phyloP scores from a whole-genome alignment of 1,140 invertebrate species.

The Apis dorsata region DNA sequence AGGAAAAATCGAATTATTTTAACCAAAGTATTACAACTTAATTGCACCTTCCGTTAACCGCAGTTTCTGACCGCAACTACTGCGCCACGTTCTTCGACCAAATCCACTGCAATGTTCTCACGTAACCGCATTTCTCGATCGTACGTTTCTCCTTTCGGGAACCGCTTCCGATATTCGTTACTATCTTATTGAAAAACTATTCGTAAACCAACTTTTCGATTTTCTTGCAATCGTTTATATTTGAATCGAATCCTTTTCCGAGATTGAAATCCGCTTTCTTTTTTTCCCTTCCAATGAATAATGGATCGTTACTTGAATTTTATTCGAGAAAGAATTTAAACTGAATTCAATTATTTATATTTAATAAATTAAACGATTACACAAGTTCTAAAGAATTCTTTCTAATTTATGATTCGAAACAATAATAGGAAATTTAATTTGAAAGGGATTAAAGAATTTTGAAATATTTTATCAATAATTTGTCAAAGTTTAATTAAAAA shows the following conservation, averaged over 20 bases:
- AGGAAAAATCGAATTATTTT: constrained; percentile 3
- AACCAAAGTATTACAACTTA: neutral
- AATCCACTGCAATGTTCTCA: constrained; percentile 21
- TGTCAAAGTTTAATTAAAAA: too few species aligned
- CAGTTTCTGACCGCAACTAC: constrained; percentile 21
- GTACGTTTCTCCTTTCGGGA: neutral
- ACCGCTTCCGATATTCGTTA: neutral
- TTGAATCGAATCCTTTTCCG: neutral
- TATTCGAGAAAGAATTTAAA: neutral
- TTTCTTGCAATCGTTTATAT: neutral
- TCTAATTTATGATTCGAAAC: too few species aligned
- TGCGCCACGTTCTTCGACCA: constrained; percentile 2
- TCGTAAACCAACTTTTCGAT: neutral
- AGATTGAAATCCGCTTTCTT: neutral
- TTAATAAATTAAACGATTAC: too few species aligned
- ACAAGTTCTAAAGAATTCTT: too few species aligned
- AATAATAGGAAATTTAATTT: too few species aligned
- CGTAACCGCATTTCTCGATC: constrained; percentile 3
- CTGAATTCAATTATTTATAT: too few species aligned
- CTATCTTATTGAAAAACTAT: neutral
- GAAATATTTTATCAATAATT: too few species aligned
- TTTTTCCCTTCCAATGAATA: neutral
- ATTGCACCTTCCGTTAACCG: neutral
- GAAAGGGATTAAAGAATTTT: too few species aligned
- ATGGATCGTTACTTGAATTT: neutral